Evolutionary conservation across 2,113 vertebrate genomes (phyloP).

Genomic region (Emberiza fucata): DNA sequence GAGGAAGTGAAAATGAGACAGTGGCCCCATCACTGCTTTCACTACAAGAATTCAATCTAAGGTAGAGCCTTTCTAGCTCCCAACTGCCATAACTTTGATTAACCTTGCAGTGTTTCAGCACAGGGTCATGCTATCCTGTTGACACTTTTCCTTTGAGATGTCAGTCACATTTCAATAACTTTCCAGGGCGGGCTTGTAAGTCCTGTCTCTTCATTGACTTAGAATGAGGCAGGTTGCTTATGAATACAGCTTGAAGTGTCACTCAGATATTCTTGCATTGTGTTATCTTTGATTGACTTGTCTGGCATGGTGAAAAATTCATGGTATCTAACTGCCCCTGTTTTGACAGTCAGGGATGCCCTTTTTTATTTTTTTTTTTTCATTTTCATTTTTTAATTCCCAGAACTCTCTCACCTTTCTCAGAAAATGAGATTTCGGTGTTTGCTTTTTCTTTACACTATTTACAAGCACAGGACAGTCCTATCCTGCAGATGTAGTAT

Average conservation of each 20-base stretch:
- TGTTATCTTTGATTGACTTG: conserved; percentile 72
- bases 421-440: background rate
- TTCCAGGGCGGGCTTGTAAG: conserved; percentile 73
- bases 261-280: conserved; percentile 72
- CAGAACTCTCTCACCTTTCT: background rate
- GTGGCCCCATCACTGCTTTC: conserved; percentile 19
- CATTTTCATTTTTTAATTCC: background rate
- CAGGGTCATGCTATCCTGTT: conserved; percentile 64
- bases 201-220: conserved; percentile 77
- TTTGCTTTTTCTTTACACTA: background rate
- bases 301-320: conserved; percentile 53
- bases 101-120: conserved; percentile 76
- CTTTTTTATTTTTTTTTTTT: background rate
- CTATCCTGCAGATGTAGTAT: background rate
- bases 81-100: conserved; percentile 74
- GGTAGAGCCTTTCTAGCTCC: conserved; percentile 42
- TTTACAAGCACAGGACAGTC: background rate
- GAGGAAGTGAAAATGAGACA: conserved; percentile 5
- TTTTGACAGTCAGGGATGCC: conserved; percentile 8
- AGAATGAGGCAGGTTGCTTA: conserved; percentile 77
- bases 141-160: conserved; percentile 74
- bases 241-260: conserved; percentile 76
- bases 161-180: conserved; percentile 85
- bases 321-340: conserved; percentile 44
- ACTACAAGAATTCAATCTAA: conserved; percentile 51